Evolutionary conservation across 2,888 invertebrate species (phyloP).

Genomic region (Formica aserva): DNA sequence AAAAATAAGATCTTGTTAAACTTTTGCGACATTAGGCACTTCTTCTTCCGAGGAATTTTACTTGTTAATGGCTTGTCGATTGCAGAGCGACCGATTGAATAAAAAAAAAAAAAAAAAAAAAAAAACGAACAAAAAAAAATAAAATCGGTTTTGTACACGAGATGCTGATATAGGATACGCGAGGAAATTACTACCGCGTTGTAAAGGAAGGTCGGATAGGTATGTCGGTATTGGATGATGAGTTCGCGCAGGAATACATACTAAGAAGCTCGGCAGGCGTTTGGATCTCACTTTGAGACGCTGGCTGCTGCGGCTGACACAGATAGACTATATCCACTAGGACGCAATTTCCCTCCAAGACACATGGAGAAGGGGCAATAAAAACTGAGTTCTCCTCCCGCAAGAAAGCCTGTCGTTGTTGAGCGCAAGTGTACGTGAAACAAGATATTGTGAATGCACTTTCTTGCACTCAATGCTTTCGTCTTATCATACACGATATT

Average conservation of each 20-base stretch:
- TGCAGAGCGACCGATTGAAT: not conserved
- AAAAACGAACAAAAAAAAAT: not conserved
- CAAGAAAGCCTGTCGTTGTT: slow-evolving; percentile 2
- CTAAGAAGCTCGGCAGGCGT: slow-evolving; percentile 28
- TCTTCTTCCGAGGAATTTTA: not conserved
- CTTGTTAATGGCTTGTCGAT: slow-evolving; percentile 6
- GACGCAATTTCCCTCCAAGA: slow-evolving; percentile 38
- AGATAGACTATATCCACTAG: slow-evolving; percentile 41
- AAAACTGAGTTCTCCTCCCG: slow-evolving; percentile 30
- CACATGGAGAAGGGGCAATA: slow-evolving; percentile 22
- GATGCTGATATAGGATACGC: slow-evolving; percentile 9
- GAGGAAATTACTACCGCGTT: slow-evolving; percentile 38
- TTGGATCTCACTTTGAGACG: slow-evolving; percentile 49
- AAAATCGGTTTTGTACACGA: not conserved
- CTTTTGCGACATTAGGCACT: not conserved
- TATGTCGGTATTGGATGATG: slow-evolving; percentile 32
- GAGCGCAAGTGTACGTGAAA: slow-evolving; percentile 14
- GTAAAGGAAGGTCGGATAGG: slow-evolving; percentile 37
- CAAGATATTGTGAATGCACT: slow-evolving; percentile 7
- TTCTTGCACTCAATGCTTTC: slow-evolving; percentile 8
- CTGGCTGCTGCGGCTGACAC: slow-evolving; percentile 23
- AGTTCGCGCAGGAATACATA: slow-evolving; percentile 41
- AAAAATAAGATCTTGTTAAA: not conserved
- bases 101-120: not conserved
- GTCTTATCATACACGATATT: not conserved